Percentiles rank a stretch among this genome's conserved stretches.
Conservation (phyloP, 2,113 vertebrate genomes). For the Sterrhoptilus dennistouni region DNA sequence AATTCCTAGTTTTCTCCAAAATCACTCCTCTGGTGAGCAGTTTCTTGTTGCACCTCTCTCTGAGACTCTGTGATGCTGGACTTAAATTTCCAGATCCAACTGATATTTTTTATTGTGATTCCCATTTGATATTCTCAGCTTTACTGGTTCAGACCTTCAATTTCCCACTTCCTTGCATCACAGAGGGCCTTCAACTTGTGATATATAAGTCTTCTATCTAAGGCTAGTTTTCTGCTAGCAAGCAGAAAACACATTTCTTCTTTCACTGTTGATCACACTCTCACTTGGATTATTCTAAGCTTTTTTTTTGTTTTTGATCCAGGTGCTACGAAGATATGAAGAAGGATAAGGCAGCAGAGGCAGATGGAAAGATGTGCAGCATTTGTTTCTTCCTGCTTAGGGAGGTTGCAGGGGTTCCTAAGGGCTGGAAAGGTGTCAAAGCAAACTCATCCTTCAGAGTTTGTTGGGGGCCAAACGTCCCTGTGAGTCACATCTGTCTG, state of each 20-base stretch:
- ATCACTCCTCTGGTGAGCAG: background rate
- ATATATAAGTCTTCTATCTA: background rate
- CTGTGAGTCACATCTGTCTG: background rate
- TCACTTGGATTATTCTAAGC: background rate
- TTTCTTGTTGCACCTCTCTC: background rate
- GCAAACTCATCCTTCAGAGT: background rate
- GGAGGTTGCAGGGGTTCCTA: background rate
- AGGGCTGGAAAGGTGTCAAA: background rate
- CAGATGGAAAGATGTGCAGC: background rate
- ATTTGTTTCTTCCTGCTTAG: background rate
- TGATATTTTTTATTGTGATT: background rate
- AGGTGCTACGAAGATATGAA: rapidly evolving
- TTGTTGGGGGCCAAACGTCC: background rate
- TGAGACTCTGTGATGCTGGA: background rate
- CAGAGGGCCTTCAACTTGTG: background rate
- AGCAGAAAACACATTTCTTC: background rate
- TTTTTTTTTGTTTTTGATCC: background rate
- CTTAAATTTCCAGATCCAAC: background rate
- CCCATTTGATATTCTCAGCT: background rate
- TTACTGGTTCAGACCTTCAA: background rate
- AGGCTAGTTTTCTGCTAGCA: background rate
- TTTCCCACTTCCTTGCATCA: background rate
- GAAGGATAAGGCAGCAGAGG: background rate
- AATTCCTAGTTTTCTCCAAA: background rate
- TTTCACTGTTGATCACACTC: background rate